phyloP scores from a whole-genome alignment of 2,888 invertebrate species.

The Diachrysia chrysitis region DNA sequence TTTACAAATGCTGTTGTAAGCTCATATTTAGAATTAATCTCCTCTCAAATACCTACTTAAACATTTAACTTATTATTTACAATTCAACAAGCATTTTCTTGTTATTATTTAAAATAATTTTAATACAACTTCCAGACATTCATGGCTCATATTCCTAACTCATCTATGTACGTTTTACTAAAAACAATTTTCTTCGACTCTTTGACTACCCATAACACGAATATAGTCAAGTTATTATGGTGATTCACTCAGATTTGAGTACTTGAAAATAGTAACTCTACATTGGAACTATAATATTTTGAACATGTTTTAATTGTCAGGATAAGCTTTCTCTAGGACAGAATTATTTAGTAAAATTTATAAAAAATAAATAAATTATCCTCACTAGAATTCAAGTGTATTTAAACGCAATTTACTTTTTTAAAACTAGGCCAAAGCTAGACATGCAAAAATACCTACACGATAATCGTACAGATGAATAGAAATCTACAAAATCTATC shows the following conservation, averaged over 20 bases:
- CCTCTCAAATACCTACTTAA: constrained; percentile 16
- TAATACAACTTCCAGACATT: constrained; percentile 10
- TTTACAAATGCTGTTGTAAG: constrained; percentile 11
- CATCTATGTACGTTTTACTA: not conserved
- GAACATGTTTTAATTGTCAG: not conserved
- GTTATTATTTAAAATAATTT: constrained; percentile 16
- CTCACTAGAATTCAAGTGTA: constrained; percentile 3
- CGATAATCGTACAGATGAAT: not conserved
- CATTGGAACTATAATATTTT: not conserved
- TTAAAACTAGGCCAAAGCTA: not conserved
- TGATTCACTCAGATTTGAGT: too few species aligned
- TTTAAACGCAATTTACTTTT: too few species aligned
- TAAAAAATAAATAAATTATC: too few species aligned
- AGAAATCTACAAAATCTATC: not conserved
- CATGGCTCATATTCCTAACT: not conserved
- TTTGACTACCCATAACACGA: not conserved
- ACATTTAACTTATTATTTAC: constrained; percentile 42
- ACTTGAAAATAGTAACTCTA: not conserved
- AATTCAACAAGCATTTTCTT: constrained; percentile 18
- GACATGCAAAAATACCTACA: not conserved
- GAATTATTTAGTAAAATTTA: not conserved
- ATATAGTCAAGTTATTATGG: not conserved
- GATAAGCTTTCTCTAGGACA: not conserved
- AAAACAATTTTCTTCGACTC: not conserved
- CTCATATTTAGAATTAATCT: not conserved